phyloP scores from a whole-genome alignment of 2,888 invertebrate genomes.

The Morinoia aosen region DNA sequence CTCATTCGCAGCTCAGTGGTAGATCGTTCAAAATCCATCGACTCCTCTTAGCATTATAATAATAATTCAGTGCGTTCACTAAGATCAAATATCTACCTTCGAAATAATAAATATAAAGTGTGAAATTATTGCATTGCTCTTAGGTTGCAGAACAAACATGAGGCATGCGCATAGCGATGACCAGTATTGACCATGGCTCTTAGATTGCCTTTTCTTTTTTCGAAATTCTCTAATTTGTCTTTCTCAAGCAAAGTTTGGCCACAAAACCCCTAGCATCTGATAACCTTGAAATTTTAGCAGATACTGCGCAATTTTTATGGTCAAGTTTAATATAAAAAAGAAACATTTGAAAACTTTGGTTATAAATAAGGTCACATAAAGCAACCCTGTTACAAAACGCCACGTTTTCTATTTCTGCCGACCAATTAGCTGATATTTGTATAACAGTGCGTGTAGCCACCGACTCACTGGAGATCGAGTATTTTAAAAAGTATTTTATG shows the following conservation, averaged over 20 bases:
- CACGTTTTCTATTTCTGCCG: not conserved
- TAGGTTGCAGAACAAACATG: not conserved
- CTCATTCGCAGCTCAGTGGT: not conserved
- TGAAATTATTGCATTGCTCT: not conserved
- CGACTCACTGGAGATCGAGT: not conserved
- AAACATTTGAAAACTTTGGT: too few relatives aligned
- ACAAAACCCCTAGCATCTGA: too few relatives aligned
- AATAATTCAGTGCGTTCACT: not conserved
- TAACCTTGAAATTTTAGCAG: too few relatives aligned
- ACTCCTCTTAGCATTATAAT: not conserved
- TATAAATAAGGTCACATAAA: too few relatives aligned
- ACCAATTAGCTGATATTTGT: not conserved
- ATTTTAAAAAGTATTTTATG: not conserved
- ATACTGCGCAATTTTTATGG: too few relatives aligned
- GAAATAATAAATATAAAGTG: not conserved
- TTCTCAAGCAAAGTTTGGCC: too few relatives aligned
- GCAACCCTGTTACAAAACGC: not conserved
- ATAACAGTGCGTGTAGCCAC: not conserved
- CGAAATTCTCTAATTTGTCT: too few relatives aligned
- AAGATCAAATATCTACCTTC: not conserved
- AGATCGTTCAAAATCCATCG: not conserved
- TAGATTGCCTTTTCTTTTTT: too few relatives aligned
- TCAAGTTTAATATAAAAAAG: too few relatives aligned
- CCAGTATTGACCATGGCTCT: not conserved
- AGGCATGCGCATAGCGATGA: not conserved